These are phyloP conservation scores for Heteropelma amictum DNA, from an alignment of 2,888 invertebrate genomes.

Conservation along the genomic window DNA sequence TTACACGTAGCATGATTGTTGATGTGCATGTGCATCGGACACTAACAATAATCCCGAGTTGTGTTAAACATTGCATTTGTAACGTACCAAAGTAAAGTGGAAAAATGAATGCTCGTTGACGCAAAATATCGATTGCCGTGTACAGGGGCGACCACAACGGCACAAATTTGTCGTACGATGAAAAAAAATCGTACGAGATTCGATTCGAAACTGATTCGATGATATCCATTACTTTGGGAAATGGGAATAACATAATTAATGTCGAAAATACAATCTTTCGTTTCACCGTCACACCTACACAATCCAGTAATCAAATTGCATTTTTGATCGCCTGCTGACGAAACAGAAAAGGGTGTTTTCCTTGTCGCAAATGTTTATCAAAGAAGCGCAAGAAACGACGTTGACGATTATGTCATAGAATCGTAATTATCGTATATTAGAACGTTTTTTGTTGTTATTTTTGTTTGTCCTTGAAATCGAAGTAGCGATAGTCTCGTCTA, in stretches of 20 bases:
- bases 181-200: background rate
- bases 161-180: slow-evolving; percentile 1
- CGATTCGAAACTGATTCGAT: background rate
- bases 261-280: too few species aligned
- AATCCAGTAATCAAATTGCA: too few species aligned
- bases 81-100: too few species aligned
- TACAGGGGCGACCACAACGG: slow-evolving; percentile 12
- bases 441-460: slow-evolving; percentile 20
- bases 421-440: slow-evolving; percentile 33
- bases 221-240: background rate
- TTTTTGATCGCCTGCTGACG: too few species aligned
- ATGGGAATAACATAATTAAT: background rate
- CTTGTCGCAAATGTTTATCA: too few species aligned
- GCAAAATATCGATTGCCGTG: slow-evolving; percentile 33
- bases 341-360: too few species aligned
- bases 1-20: slow-evolving; percentile 15
- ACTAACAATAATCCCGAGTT: slow-evolving; percentile 37
- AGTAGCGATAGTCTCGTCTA: slow-evolving; percentile 37
- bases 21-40: slow-evolving; percentile 65
- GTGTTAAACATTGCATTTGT: slow-evolving; percentile 16
- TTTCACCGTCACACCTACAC: too few species aligned
- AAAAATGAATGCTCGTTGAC: slow-evolving; percentile 37
- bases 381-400: too few species aligned
- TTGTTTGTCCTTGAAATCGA: slow-evolving; percentile 33
- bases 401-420: slow-evolving; percentile 30